Conservation (phyloP, 2,888 invertebrate genomes). For the Ectropis crepuscularia region DNA sequence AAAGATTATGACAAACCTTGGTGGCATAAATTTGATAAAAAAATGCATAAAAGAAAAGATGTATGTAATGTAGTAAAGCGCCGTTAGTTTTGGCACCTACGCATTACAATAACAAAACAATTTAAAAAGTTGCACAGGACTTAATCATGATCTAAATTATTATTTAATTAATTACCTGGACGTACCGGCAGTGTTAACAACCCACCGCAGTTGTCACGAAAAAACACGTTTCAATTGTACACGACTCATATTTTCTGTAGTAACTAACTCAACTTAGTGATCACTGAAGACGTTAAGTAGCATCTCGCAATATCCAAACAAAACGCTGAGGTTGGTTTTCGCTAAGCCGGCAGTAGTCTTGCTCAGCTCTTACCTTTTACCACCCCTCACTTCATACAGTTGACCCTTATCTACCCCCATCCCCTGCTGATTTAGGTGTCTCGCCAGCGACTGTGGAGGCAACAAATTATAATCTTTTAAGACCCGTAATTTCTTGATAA, state of each 20-base stretch:
- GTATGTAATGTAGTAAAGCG: no score
- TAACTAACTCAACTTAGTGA: conserved; percentile 5
- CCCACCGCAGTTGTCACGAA: no score
- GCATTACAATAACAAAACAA: no score
- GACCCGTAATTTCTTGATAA: conserved; percentile 49
- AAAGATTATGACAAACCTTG: no score
- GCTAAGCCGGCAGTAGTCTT: conserved; percentile 47
- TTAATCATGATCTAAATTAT: no score
- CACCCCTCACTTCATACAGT: conserved; percentile 50
- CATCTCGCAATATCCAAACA: conserved; percentile 50
- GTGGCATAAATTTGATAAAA: no score
- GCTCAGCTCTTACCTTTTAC: conserved; percentile 41
- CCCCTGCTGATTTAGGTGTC: conserved; percentile 59
- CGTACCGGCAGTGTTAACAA: no score
- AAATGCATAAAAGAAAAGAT: no score
- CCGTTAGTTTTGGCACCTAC: no score
- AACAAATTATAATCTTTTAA: conserved; percentile 69
- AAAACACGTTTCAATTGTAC: not conserved
- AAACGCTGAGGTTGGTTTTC: conserved; percentile 48
- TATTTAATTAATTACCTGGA: no score
- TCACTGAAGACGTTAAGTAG: conserved; percentile 38
- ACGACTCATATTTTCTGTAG: not conserved
- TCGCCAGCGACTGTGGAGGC: conserved; percentile 51
- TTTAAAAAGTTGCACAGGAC: no score
- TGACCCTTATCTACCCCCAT: conserved; percentile 55